Base-by-base conservation (phyloP, 2,797 vertebrate genomes). In the Liasis olivaceus region DNA sequence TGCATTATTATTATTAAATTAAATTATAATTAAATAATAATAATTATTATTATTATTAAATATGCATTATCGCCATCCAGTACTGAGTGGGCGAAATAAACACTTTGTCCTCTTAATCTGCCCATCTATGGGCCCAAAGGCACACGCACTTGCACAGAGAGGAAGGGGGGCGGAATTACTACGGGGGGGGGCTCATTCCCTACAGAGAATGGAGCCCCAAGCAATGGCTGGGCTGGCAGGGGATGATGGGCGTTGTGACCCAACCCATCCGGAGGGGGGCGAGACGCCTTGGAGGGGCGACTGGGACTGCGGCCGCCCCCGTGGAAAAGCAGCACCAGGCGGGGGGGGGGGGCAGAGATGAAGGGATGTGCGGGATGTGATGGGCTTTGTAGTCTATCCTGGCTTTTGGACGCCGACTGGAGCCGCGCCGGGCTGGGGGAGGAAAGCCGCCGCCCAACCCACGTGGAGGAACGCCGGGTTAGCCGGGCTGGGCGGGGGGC, bases 351-450 rank as follows among this genome's bases (percentile, higher is more conserved):
- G 59, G 58, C 58, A 59, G 58, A 17, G 3, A 59, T 15, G 59
- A 60, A 5, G 17, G 59, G 59, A 60, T 62, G 60, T 20, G 20
- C 4, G 59, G 15, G 14, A 4, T 15, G 62, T 2, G 69, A 77
- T 77, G 69, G 69, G 31, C 31, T 42, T 77, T 77, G 69, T 42
- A 42, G 69, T 77, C 69, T 2, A 17, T 17, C 66, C 66, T 4
- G 15, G 3, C 17, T 42, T 42, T 1, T 0, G 36, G 17, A 31
- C 5, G n/a, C 11, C 8, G 9, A 0, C 22, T 20, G 60, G 8
- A 8, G 0, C 0, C 14, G 17, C 17, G 15, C 59, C 15, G 17
- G 59, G 5, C 59, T 5, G 6, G 4, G 7, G 31, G 69, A 0
- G 2, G 15, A 5, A 5, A 9, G 42, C 17, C 31, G 17, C 11